A percentile compares a stretch with the other conserved stretches of the same genome.
Evolutionary conservation across 2,113 vertebrate genomes (phyloP).

Genomic region (Synchiropus splendidus): DNA sequence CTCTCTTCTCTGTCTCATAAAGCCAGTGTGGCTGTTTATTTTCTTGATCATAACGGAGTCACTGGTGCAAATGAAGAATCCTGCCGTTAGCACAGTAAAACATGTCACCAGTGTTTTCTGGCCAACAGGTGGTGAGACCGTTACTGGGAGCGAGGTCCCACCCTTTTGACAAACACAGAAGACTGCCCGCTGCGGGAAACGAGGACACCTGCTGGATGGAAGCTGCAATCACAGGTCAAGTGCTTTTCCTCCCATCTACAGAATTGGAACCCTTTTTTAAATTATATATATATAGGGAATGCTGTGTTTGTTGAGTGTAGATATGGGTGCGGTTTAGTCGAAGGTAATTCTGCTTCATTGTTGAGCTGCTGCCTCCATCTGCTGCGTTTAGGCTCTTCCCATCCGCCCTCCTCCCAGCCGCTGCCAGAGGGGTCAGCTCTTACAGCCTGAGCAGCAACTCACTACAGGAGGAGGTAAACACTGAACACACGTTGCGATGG

Average conservation of each 20-base stretch:
- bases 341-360: too few species aligned
- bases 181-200: neutral
- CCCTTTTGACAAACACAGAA: conserved; percentile 33
- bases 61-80: too few species aligned
- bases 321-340: too few species aligned
- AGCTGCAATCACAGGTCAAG: conserved; percentile 5
- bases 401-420: conserved; percentile 21
- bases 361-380: too few species aligned
- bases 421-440: conserved; percentile 6
- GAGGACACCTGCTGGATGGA: conserved; percentile 32
- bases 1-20: too few species aligned
- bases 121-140: neutral
- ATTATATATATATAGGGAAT: neutral
- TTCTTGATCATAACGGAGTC: too few species aligned
- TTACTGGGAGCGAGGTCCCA: conserved; percentile 12
- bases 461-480: conserved; percentile 10
- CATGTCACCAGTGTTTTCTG: neutral
- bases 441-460: conserved; percentile 15
- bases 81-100: too few species aligned
- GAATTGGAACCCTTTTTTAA: neutral
- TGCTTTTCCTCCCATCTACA: neutral
- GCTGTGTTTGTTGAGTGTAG: too few species aligned
- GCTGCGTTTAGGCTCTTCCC: conserved; percentile 5
- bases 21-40: too few species aligned
- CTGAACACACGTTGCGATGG: too few species aligned